phyloP scores from a whole-genome alignment of 2,888 invertebrate genomes.

The Leucoma salicis region DNA sequence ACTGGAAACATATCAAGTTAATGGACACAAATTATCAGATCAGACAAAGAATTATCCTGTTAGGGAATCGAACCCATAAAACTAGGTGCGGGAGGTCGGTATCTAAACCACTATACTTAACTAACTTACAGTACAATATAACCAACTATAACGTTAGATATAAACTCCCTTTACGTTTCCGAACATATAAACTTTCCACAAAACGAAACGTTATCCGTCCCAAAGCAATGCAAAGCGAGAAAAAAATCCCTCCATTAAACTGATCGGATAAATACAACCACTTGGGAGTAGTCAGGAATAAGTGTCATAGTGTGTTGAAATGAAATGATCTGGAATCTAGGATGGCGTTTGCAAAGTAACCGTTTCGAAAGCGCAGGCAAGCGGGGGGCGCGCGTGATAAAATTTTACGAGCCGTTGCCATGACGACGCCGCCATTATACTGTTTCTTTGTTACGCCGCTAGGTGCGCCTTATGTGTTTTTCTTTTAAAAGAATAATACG shows the following conservation, averaged over 20 bases:
- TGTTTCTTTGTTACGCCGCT: constrained; percentile 40
- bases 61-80: too few relatives aligned
- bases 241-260: constrained; percentile 26
- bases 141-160: too few relatives aligned
- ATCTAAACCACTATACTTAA: too few relatives aligned
- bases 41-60: too few relatives aligned
- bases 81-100: too few relatives aligned
- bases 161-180: too few relatives aligned
- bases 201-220: constrained; percentile 3
- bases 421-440: constrained; percentile 67
- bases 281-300: constrained; percentile 18
- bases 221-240: constrained; percentile 7
- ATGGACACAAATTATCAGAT: too few relatives aligned
- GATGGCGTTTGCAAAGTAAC: constrained; percentile 42
- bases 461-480: constrained; percentile 32
- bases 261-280: constrained; percentile 30
- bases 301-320: constrained; percentile 30
- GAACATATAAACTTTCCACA: too few relatives aligned
- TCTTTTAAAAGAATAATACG: too few relatives aligned
- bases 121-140: too few relatives aligned
- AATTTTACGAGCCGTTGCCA: constrained; percentile 73
- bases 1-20: too few relatives aligned
- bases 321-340: constrained; percentile 36
- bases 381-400: constrained; percentile 63
- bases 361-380: constrained; percentile 50